These are phyloP conservation scores for Rhynchomys soricoides DNA, from an alignment of 2,113 vertebrate genomes.

Conservation along the genomic window DNA sequence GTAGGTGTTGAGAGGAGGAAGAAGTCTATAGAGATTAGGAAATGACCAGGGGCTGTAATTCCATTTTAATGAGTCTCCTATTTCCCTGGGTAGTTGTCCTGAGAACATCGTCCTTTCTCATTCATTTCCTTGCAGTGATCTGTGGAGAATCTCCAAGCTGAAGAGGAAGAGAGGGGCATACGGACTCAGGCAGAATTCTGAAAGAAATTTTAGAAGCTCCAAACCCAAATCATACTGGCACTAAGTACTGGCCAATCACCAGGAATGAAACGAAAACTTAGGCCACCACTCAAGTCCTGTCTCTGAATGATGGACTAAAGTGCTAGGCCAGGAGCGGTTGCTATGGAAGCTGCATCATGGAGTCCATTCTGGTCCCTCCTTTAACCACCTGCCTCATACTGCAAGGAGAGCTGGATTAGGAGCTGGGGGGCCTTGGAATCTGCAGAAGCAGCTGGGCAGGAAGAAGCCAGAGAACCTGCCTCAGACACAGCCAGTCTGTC, in stretches of 20 bases:
- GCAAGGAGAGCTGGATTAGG: background rate
- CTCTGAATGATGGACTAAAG: background rate
- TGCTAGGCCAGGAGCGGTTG: background rate
- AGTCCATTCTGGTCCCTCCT: background rate
- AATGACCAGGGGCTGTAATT: conserved; percentile 50
- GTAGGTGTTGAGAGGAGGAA: background rate
- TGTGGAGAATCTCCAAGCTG: conserved; percentile 40
- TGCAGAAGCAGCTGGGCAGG: background rate
- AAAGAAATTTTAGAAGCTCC: conserved; percentile 70
- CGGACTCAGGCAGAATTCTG: conserved; percentile 57
- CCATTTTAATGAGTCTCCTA: conserved; percentile 65
- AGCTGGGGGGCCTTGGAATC: background rate
- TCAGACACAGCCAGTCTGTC: background rate
- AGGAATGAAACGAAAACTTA: conserved; percentile 51
- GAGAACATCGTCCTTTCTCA: conserved; percentile 67
- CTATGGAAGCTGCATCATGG: background rate
- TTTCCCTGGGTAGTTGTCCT: conserved; percentile 76
- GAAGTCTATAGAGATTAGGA: conserved; percentile 50
- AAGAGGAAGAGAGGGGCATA: conserved; percentile 1
- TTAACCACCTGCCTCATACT: background rate
- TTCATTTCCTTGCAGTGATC: conserved; percentile 60
- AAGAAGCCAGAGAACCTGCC: background rate
- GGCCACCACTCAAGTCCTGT: conserved; percentile 15
- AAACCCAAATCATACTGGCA: background rate
- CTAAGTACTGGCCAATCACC: background rate